Conservation (phyloP, 2,797 vertebrate species). For the Allobates femoralis region DNA sequence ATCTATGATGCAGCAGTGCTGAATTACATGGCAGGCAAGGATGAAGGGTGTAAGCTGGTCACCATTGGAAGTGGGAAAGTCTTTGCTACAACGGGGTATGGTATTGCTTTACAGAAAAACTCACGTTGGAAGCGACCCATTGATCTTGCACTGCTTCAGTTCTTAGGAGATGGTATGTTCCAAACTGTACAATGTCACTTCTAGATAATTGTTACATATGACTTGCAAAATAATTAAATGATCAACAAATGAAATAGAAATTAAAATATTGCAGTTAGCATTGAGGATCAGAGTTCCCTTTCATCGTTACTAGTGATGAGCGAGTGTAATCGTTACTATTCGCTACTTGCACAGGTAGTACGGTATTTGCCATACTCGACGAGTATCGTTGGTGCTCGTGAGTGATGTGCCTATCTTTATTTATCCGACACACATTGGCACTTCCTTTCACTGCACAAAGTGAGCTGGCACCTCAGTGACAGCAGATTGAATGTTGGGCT, state of each 20-base stretch:
- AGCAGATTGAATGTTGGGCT: too few relatives aligned
- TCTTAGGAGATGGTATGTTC: slow-evolving; percentile 91
- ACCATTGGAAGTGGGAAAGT: slow-evolving; percentile 92
- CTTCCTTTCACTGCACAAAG: too few relatives aligned
- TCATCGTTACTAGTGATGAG: not conserved
- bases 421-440: too few relatives aligned
- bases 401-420: too few relatives aligned
- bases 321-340: too few relatives aligned
- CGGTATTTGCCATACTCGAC: too few relatives aligned
- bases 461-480: too few relatives aligned
- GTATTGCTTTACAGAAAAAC: slow-evolving; percentile 95
- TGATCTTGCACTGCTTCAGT: slow-evolving; percentile 94
- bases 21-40: slow-evolving; percentile 99
- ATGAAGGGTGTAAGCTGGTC: slow-evolving; percentile 79
- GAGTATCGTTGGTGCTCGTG: too few relatives aligned
- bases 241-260: not conserved
- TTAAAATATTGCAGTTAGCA: not conserved
- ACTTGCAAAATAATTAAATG: not conserved
- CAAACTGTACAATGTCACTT: too few relatives aligned
- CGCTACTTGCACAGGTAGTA: too few relatives aligned
- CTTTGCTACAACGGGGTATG: slow-evolving; percentile 96
- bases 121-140: slow-evolving; percentile 94
- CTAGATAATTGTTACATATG: not conserved
- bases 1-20: slow-evolving; percentile 73
- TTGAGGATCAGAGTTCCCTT: too few relatives aligned